Conservation (phyloP, 2,888 invertebrate genomes). For the Ecdyonurus torrentis region DNA sequence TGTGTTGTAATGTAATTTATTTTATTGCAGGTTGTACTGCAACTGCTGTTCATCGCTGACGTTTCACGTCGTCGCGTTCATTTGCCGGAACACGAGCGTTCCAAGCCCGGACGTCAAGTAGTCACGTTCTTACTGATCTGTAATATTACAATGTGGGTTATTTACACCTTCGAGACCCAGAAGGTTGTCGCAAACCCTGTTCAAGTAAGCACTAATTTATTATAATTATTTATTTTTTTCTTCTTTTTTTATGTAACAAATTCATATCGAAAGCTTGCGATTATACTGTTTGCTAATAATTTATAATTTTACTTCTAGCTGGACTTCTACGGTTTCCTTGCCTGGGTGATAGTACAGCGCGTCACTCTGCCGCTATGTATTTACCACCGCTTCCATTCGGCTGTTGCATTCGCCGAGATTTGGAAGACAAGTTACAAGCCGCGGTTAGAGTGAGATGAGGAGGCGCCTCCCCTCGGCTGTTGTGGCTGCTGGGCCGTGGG, state of each 20-base stretch:
- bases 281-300: background rate
- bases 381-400: conserved; percentile 91
- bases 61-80: conserved; percentile 83
- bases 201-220: conserved; percentile 31
- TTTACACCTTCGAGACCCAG: conserved; percentile 88
- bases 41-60: conserved; percentile 83
- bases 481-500: conserved; percentile 4
- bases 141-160: conserved; percentile 93
- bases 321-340: conserved; percentile 81
- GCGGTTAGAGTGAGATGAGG: conserved; percentile 52
- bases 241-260: background rate
- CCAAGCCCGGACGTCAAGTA: conserved; percentile 88
- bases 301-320: conserved; percentile 45
- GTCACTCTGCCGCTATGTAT: conserved; percentile 87
- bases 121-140: conserved; percentile 90
- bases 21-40: conserved; percentile 57
- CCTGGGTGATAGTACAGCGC: conserved; percentile 87
- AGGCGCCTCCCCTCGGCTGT: conserved; percentile 4
- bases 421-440: conserved; percentile 94
- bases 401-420: conserved; percentile 85
- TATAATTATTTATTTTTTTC: background rate
- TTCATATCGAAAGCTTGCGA: too few relatives aligned
- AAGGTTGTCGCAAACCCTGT: conserved; percentile 81
- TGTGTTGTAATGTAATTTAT: background rate
- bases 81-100: conserved; percentile 79